phyloP scores from a whole-genome alignment of 2,888 invertebrate genomes.

The Zaprionus obscuricornis region DNA sequence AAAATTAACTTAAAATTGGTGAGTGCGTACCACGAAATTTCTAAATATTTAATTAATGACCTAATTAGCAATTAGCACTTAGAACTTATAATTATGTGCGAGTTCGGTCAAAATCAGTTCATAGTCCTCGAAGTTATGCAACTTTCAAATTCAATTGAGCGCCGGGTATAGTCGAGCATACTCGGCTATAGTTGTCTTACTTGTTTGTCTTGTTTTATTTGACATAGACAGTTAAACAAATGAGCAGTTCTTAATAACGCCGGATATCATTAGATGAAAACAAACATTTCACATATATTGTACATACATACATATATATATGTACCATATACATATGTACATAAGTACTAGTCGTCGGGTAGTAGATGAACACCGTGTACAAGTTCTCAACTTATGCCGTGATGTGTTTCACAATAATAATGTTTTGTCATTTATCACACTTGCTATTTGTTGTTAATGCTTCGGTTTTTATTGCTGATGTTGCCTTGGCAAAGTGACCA shows the following conservation, averaged over 20 bases:
- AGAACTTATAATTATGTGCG: too few species aligned
- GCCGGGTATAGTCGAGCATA: too few species aligned
- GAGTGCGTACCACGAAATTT: too few species aligned
- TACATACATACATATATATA: conserved; percentile 32
- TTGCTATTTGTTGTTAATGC: conserved; percentile 38
- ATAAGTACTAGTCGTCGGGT: conserved; percentile 24
- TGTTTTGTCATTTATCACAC: conserved; percentile 66
- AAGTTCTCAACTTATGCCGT: conserved; percentile 34
- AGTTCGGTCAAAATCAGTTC: too few species aligned
- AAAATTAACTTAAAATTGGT: too few species aligned
- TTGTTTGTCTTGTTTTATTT: background rate
- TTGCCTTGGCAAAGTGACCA: conserved; percentile 59
- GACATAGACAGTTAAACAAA: conserved; percentile 35
- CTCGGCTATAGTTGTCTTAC: too few species aligned
- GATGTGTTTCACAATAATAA: conserved; percentile 63
- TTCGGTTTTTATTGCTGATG: conserved; percentile 10
- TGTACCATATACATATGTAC: too few species aligned
- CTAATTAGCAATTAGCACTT: too few species aligned
- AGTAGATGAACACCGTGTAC: too few species aligned
- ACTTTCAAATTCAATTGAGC: too few species aligned
- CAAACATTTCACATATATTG: conserved; percentile 27
- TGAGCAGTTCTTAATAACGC: conserved; percentile 57
- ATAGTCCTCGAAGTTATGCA: too few species aligned
- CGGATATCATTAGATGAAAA: conserved; percentile 65
- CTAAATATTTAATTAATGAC: background rate